Conservation (phyloP, 1,140 invertebrate species). For the Cydia strobilella region DNA sequence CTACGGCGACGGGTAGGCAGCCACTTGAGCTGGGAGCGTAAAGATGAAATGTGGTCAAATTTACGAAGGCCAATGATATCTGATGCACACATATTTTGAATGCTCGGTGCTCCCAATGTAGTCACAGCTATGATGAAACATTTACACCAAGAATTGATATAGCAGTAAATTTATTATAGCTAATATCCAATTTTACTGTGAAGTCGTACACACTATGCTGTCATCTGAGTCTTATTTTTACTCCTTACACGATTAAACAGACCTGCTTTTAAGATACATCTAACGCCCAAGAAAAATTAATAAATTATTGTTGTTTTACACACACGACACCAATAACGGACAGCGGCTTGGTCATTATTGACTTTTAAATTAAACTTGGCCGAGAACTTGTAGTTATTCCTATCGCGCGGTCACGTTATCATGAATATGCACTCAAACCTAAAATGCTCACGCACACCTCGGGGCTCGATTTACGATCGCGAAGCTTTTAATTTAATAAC, state of each 20-base stretch:
- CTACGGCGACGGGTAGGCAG: no score
- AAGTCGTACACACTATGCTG: not conserved
- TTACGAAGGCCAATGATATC: no score
- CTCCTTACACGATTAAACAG: not conserved
- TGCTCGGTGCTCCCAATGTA: no score
- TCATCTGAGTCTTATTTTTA: not conserved
- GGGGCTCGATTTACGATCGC: not conserved
- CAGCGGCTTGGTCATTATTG: conserved; percentile 49
- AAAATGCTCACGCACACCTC: conserved; percentile 10
- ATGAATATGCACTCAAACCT: conserved; percentile 31
- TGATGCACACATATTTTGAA: no score
- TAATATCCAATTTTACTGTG: not conserved
- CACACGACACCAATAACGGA: conserved; percentile 47
- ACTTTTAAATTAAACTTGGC: conserved; percentile 57
- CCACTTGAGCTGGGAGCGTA: no score
- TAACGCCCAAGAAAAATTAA: conserved; percentile 21
- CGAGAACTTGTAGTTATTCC: conserved; percentile 48
- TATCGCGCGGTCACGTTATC: conserved; percentile 47
- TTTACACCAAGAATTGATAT: not conserved
- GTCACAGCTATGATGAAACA: no score
- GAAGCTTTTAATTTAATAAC: conserved; percentile 26
- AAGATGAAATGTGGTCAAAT: no score
- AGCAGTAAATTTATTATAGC: not conserved
- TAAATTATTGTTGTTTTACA: conserved; percentile 12
- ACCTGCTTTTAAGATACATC: conserved; percentile 9